Evolutionary conservation across 2,888 invertebrate genomes (phyloP).

Genomic region (Pyralis farinalis): DNA sequence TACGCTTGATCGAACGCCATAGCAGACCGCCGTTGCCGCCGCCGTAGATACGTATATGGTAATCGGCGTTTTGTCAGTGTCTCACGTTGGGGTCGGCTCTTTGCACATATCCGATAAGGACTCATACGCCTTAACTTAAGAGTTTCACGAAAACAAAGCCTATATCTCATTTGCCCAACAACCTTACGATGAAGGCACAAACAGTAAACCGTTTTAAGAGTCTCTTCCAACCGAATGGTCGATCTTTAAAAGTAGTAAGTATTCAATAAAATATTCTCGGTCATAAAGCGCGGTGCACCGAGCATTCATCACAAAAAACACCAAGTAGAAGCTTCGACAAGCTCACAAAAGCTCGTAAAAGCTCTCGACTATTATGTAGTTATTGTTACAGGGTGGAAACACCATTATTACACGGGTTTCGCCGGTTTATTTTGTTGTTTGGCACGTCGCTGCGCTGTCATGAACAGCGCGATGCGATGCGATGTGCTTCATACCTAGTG

Average conservation of each 20-base stretch:
- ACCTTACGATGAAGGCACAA: constrained; percentile 42
- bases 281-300: constrained; percentile 56
- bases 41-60: constrained; percentile 43
- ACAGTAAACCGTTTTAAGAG: constrained; percentile 46
- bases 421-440: constrained; percentile 72
- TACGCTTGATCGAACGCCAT: constrained; percentile 18
- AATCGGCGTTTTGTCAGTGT: constrained; percentile 46
- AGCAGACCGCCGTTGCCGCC: constrained; percentile 9
- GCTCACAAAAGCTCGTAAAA: constrained; percentile 80
- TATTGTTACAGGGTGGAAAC: constrained; percentile 80
- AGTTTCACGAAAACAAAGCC: constrained; percentile 20
- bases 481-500: constrained; percentile 10
- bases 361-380: constrained; percentile 79
- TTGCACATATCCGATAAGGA: background rate
- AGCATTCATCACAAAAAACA: constrained; percentile 70
- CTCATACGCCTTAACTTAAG: background rate
- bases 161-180: constrained; percentile 49
- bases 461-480: constrained; percentile 15
- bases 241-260: constrained; percentile 55
- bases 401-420: constrained; percentile 75
- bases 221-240: constrained; percentile 38
- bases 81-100: constrained; percentile 20
- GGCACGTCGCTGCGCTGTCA: constrained; percentile 47
- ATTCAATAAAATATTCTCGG: constrained; percentile 71
- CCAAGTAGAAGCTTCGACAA: constrained; percentile 74